Conservation (phyloP, 2,113 vertebrate species). For the Anguilla rostrata region DNA sequence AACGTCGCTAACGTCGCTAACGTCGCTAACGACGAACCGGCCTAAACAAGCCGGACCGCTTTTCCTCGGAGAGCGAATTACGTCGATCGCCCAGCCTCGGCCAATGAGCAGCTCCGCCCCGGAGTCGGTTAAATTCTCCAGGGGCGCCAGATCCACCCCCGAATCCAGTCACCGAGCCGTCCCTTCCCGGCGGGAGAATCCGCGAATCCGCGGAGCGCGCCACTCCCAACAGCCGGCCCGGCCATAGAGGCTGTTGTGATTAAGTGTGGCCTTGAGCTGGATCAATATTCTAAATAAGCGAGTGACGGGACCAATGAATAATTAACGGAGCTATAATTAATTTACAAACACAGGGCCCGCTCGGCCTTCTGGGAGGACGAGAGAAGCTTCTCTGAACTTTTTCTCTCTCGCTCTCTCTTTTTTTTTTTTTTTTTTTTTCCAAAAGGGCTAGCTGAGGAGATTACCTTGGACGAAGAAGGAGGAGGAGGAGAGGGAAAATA, state of each 20-base stretch:
- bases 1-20: no score
- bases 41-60: neutral
- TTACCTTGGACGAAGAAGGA: neutral
- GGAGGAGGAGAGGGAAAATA: no score
- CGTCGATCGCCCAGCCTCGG: neutral
- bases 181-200: neutral
- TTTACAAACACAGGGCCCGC: neutral
- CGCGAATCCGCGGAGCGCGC: neutral
- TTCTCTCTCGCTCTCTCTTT: neutral
- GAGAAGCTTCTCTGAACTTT: neutral
- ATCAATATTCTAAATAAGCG: conserved; percentile 11
- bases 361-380: neutral
- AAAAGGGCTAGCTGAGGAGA: conserved; percentile 12
- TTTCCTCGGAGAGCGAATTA: neutral
- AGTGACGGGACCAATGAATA: conserved; percentile 18
- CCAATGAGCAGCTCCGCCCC: neutral
- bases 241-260: neutral
- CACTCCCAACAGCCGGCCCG: no score
- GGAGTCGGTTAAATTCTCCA: neutral
- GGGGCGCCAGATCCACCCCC: neutral
- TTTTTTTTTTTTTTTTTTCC: neutral
- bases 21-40: neutral
- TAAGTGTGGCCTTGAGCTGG: conserved; percentile 6
- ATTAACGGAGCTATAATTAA: conserved; percentile 27
- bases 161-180: neutral